Percentiles rank a stretch among this genome's conserved stretches.
These are phyloP conservation scores for Megaptera novaeangliae DNA, from an alignment of 2,113 vertebrate species.

Conservation along the genomic window DNA sequence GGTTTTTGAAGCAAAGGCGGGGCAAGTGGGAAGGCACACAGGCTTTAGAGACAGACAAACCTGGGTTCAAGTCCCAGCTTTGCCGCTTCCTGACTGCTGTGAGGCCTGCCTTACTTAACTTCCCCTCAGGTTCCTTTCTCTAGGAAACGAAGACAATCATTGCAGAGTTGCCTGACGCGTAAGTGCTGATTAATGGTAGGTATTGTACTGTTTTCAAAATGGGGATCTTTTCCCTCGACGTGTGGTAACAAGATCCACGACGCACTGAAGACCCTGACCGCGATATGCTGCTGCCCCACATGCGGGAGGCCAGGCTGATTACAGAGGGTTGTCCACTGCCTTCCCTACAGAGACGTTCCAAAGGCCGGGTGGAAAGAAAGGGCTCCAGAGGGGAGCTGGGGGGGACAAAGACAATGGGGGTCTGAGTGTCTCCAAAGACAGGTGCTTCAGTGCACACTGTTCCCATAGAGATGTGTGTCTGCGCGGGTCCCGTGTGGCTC, in stretches of 20 bases:
- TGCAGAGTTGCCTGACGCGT: background rate
- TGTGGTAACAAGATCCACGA: background rate
- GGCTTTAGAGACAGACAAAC: background rate
- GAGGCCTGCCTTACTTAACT: background rate
- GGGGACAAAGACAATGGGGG: background rate
- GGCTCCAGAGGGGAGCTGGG: background rate
- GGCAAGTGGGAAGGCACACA: background rate
- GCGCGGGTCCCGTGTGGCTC: background rate
- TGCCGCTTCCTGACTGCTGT: background rate
- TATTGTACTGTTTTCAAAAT: background rate
- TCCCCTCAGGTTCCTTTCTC: background rate
- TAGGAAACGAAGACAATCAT: background rate
- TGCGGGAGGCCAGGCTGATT: rapidly evolving
- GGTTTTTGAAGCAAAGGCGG: background rate
- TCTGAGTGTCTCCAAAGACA: background rate
- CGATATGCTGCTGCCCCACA: background rate
- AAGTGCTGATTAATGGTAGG: background rate
- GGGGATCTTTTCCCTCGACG: background rate
- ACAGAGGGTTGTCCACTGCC: background rate
- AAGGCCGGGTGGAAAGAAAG: background rate
- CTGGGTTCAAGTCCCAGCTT: background rate
- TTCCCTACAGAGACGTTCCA: background rate
- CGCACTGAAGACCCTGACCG: background rate
- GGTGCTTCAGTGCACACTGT: background rate
- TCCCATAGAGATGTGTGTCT: background rate